Percentiles rank a stretch among this genome's conserved stretches.
Conservation (phyloP, 2,113 vertebrate species). For the Pampusana beccarii region DNA sequence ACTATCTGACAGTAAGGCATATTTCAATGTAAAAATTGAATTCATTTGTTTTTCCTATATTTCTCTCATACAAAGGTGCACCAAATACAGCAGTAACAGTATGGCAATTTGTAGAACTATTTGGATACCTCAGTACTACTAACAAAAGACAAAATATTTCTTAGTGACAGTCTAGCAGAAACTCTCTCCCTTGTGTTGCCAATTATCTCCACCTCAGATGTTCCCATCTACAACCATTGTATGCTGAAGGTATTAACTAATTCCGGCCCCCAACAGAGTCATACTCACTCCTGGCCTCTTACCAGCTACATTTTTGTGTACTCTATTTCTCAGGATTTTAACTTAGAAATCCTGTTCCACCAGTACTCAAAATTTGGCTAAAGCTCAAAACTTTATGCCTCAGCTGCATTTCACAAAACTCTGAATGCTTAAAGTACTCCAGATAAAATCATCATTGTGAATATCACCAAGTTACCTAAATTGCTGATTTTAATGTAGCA, state of each 20-base stretch:
- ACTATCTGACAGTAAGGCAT: not conserved
- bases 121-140: not conserved
- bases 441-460: not conserved
- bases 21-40: not conserved
- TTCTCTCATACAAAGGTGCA: not conserved
- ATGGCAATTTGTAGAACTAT: not conserved
- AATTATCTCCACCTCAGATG: not conserved
- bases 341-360: conserved; percentile 2
- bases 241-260: not conserved
- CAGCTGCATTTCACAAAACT: not conserved
- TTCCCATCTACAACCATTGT: not conserved
- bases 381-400: conserved; percentile 10
- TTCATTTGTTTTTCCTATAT: not conserved
- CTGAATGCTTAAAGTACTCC: not conserved
- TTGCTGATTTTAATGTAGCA: not conserved
- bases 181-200: not conserved
- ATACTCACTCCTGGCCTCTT: not conserved
- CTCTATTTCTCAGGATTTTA: not conserved
- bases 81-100: not conserved
- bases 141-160: not conserved
- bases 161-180: not conserved
- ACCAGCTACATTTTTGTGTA: not conserved
- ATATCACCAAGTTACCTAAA: not conserved
- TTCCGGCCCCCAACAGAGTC: not conserved
- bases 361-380: conserved; percentile 4